Evolutionary conservation across 1,140 invertebrate species (phyloP).

Genomic region (Caligus rogercresseyi): DNA sequence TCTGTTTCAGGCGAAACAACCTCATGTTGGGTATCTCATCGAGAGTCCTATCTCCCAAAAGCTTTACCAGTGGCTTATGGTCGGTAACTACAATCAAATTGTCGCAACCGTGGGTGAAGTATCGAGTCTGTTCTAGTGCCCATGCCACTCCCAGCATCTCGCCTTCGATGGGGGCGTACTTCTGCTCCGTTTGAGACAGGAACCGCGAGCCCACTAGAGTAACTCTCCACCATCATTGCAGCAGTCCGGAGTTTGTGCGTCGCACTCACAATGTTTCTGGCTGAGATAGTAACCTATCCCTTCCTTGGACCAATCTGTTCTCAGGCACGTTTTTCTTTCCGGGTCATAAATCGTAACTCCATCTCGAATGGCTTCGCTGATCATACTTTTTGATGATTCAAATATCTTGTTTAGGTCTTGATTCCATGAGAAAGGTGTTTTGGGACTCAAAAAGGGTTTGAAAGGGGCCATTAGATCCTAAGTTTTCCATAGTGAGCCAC

Average conservation of each 20-base stretch:
- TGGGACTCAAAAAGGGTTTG: neutral
- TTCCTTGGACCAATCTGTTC: slow-evolving; percentile 4
- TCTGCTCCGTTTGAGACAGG: slow-evolving; percentile 10
- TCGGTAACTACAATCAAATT: slow-evolving; percentile 16
- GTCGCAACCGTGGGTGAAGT: slow-evolving; percentile 12
- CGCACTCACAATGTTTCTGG: slow-evolving; percentile 18
- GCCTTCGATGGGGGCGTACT: slow-evolving; percentile 6
- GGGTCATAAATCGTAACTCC: neutral
- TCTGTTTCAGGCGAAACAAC: slow-evolving; percentile 1
- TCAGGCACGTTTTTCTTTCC: neutral
- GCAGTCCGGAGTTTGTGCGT: neutral
- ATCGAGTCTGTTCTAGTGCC: slow-evolving; percentile 12
- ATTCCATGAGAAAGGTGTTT: neutral
- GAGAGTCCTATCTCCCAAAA: slow-evolving; percentile 8
- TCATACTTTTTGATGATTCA: neutral
- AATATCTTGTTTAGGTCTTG: neutral
- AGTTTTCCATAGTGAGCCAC: neutral
- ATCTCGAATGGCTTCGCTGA: neutral
- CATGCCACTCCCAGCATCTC: slow-evolving; percentile 20
- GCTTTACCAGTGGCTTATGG: slow-evolving; percentile 10
- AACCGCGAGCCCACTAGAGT: neutral
- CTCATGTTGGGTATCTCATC: slow-evolving; percentile 10
- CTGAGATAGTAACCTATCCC: slow-evolving; percentile 18
- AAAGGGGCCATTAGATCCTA: neutral
- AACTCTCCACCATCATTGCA: neutral